phyloP scores from a whole-genome alignment of 2,888 invertebrate species.

The Xestia rhomboidea region DNA sequence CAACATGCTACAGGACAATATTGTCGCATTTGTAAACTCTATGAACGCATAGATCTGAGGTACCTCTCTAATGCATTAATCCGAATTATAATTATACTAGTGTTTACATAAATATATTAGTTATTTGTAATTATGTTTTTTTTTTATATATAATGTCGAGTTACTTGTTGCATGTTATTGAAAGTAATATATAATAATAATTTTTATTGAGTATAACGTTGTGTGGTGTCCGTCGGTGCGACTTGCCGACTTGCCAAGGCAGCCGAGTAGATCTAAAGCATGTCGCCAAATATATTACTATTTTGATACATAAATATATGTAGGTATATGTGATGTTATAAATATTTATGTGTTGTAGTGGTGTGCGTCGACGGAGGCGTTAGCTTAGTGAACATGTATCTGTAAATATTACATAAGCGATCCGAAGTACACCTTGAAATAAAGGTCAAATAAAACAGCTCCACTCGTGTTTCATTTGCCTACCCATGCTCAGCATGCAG shows the following conservation, averaged over 20 bases:
- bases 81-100: conserved; percentile 66
- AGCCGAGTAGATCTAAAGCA: conserved; percentile 20
- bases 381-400: conserved; percentile 69
- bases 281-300: conserved; percentile 51
- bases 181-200: conserved; percentile 67
- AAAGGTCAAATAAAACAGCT: conserved; percentile 70
- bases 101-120: conserved; percentile 53
- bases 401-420: conserved; percentile 79
- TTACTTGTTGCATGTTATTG: conserved; percentile 62
- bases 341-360: conserved; percentile 69
- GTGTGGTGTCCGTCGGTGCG: conserved; percentile 35
- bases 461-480: conserved; percentile 45
- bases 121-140: conserved; percentile 57
- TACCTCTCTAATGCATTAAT: conserved; percentile 65
- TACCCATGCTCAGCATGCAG: no score
- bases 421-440: conserved; percentile 80
- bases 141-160: conserved; percentile 49
- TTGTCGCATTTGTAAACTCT: conserved; percentile 30
- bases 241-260: neutral
- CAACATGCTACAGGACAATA: neutral
- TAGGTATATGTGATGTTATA: conserved; percentile 71
- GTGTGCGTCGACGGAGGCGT: conserved; percentile 55
- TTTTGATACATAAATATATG: conserved; percentile 55
- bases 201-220: conserved; percentile 40
- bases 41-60: conserved; percentile 65